phyloP scores from a whole-genome alignment of 2,888 invertebrate species.

The Thera britannica region DNA sequence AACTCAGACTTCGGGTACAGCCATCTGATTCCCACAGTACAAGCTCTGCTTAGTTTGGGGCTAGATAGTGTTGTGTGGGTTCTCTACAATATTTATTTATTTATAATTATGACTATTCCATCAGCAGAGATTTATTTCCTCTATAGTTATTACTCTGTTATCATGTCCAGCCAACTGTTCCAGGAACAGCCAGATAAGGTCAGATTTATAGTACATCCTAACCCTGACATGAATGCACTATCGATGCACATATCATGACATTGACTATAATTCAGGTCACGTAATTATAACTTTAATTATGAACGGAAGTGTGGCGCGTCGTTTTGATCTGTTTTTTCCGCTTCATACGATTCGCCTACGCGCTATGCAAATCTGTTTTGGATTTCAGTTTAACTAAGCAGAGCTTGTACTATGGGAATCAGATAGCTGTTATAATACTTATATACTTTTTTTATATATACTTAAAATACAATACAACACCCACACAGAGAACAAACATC shows the following conservation, averaged over 20 bases:
- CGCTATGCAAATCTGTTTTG: slow-evolving; percentile 46
- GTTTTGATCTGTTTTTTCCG: slow-evolving; percentile 57
- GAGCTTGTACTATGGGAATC: too few species aligned
- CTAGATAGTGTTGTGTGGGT: too few species aligned
- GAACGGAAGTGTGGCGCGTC: slow-evolving; percentile 44
- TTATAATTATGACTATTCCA: too few species aligned
- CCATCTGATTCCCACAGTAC: too few species aligned
- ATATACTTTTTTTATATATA: too few species aligned
- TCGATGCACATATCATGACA: slow-evolving; percentile 51
- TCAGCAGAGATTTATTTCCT: background rate
- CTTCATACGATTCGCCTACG: slow-evolving; percentile 53
- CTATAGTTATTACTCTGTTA: background rate
- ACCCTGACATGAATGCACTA: slow-evolving; percentile 49
- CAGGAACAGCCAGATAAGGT: background rate
- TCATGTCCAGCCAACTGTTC: background rate
- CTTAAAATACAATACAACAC: too few species aligned
- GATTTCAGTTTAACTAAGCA: slow-evolving; percentile 16
- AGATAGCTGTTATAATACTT: too few species aligned
- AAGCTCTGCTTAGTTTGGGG: too few species aligned
- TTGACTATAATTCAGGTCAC: slow-evolving; percentile 56
- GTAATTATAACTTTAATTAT: slow-evolving; percentile 41
- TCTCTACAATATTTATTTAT: too few species aligned
- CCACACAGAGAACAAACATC: too few species aligned
- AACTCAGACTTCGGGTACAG: too few species aligned
- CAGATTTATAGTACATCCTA: slow-evolving; percentile 16